Base-by-base conservation (phyloP, 2,113 vertebrate species). In the Uria lomvia region DNA sequence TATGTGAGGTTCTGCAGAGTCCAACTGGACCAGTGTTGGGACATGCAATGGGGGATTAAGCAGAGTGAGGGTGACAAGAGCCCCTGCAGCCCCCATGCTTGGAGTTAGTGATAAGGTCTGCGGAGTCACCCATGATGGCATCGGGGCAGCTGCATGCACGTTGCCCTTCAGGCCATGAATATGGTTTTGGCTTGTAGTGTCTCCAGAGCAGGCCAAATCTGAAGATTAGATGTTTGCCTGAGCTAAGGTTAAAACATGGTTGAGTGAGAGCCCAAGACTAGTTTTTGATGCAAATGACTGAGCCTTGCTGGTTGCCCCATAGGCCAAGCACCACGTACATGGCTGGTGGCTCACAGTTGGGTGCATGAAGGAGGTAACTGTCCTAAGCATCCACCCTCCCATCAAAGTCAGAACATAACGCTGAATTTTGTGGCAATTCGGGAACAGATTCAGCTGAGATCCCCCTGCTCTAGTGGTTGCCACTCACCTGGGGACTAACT, bases 61-160 rank as follows among this genome's bases (percentile, higher is more conserved):
- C 53, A 56, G 30, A 18, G 5, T 22, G 27, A 67, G 20, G 3
- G 3, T 50, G n/a, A 19, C 27, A 30, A 36, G 22, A 60, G 24
- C 4, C 23, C 20, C 30, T 4, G 7, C 32, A 36, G 29, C 15
- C 36, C 58, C n/a, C 1, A 2, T 15, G 13, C 52, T 19, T 72
- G 40, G 55, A 68, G 15, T 38, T 15, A 62, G 52, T 32, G 62
- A 8, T 56, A 9, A 53, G n/a, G 43, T 55, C 19, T 47, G 38
- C 66, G 75, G 71, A 93, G n/a, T 9, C 40, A 68, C 32, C 22
- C 17, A 26, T 24, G 12, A 11, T 34, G 36, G 42, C 23, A 17
- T 6, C 2, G 1, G 34, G 19, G 59, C 60, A 91, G 56, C 32
- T 78, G 74, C 24, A 50, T 0, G 0, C 12, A 15, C 1, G 1